Percentiles rank a stretch among this genome's conserved stretches.
These are phyloP conservation scores for Montifringilla adamsi DNA, from an alignment of 2,113 vertebrate genomes.

Conservation along the genomic window DNA sequence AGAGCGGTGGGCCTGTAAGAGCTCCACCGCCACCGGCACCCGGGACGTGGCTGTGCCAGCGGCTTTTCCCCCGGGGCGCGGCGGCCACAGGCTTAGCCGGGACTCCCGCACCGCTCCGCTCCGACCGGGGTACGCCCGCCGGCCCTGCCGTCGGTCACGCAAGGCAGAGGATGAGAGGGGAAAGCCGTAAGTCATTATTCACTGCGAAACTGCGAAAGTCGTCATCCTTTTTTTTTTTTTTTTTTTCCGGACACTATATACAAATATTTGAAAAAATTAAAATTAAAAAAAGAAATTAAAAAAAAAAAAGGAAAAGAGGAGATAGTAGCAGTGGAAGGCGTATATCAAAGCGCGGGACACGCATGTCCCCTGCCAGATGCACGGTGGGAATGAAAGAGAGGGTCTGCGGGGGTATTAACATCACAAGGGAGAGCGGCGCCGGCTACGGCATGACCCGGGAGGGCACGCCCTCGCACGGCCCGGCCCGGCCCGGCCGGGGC, in stretches of 20 bases:
- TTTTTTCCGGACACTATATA: neutral
- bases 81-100: neutral
- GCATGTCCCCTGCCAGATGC: conserved; percentile 42
- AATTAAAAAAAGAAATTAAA: neutral
- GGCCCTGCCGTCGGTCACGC: neutral
- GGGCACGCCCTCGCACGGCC: neutral
- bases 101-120: neutral
- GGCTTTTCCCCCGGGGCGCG: too few species aligned
- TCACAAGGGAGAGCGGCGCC: conserved; percentile 65
- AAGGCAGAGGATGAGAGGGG: conserved; percentile 10
- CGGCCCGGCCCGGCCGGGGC: neutral
- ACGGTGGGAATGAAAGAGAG: neutral
- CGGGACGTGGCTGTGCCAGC: neutral
- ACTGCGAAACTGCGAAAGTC: conserved; percentile 61
- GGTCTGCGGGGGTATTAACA: conserved; percentile 59
- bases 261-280: neutral
- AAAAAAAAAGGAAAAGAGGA: neutral
- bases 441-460: neutral
- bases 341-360: conserved; percentile 63
- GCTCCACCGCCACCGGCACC: neutral
- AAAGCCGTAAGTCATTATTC: conserved; percentile 63
- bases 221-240: conserved; percentile 31
- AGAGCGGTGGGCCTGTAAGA: neutral
- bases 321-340: conserved; percentile 40
- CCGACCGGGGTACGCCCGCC: too few species aligned